Conservation (phyloP, 2,888 invertebrate genomes). For the Melinaea marsaeus region DNA sequence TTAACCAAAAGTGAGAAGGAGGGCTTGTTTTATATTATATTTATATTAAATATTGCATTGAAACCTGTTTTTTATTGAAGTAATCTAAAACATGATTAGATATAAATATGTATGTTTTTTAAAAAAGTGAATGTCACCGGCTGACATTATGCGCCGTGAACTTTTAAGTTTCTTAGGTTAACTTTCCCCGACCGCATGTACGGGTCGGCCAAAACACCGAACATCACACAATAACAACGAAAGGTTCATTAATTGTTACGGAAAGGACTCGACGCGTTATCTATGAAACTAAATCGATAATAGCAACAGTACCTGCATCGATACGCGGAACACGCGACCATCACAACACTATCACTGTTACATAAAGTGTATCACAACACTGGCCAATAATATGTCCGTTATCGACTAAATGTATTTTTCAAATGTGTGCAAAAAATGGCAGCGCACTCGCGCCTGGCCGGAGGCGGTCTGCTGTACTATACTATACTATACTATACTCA, state of each 20-base stretch:
- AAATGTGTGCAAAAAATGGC: conserved; percentile 75
- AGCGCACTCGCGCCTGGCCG: conserved; percentile 59
- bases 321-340: conserved; percentile 28
- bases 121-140: conserved; percentile 41
- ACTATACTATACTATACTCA: conserved; percentile 49
- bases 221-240: background rate
- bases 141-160: conserved; percentile 44
- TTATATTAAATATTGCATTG: background rate
- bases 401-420: conserved; percentile 77
- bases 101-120: conserved; percentile 15
- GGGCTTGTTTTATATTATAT: no score
- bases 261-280: background rate
- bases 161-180: conserved; percentile 38
- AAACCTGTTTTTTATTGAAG: background rate
- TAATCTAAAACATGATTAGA: conserved; percentile 7
- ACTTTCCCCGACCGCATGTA: conserved; percentile 45
- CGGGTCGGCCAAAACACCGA: background rate
- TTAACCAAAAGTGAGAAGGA: no score
- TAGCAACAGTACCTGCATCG: conserved; percentile 63
- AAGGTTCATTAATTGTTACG: background rate
- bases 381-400: conserved; percentile 67
- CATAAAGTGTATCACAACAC: background rate
- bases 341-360: conserved; percentile 41
- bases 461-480: conserved; percentile 67
- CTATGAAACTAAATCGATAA: conserved; percentile 19